A percentile compares a stretch with the other conserved stretches of the same genome.
Conservation (phyloP, 30 jellyfish, hydroid and myxozoan species). For the Catostylus mosaicus region DNA sequence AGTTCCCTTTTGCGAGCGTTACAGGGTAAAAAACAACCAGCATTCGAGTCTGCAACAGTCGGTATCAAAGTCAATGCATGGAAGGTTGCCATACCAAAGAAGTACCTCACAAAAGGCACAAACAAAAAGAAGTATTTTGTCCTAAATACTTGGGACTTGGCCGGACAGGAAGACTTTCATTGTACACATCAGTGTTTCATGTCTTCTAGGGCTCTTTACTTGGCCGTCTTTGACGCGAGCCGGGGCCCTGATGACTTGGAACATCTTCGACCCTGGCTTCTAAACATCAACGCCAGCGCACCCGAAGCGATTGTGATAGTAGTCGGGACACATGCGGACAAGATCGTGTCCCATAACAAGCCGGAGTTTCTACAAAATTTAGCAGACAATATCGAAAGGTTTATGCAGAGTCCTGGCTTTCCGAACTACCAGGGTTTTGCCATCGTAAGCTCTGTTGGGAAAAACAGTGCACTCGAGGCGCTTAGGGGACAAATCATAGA, state of each 20-base stretch:
- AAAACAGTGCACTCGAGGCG: slow-evolving; percentile 63
- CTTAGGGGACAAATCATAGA: slow-evolving; percentile 76
- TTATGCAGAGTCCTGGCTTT: slow-evolving; percentile 83
- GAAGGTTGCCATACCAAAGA: slow-evolving; percentile 69
- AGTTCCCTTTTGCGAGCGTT: slow-evolving; percentile 78
- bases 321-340: slow-evolving; percentile 96
- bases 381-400: slow-evolving; percentile 28
- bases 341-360: slow-evolving; percentile 28
- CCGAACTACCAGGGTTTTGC: slow-evolving; percentile 79
- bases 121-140: slow-evolving; percentile 60
- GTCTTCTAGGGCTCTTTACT: slow-evolving; percentile 85
- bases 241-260: slow-evolving; percentile 79
- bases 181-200: slow-evolving; percentile 90
- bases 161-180: slow-evolving; percentile 95
- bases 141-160: slow-evolving; percentile 92
- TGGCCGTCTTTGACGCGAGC: slow-evolving; percentile 94
- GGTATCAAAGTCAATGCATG: slow-evolving; percentile 87
- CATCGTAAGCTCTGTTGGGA: slow-evolving; percentile 74
- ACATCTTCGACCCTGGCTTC: slow-evolving; percentile 91
- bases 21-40: slow-evolving; percentile 71
- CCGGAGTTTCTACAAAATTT: slow-evolving; percentile 21
- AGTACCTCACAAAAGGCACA: slow-evolving; percentile 8
- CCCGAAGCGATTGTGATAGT: slow-evolving; percentile 86
- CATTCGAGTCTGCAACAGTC: slow-evolving; percentile 69
- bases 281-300: slow-evolving; percentile 92